phyloP scores from a whole-genome alignment of 53 echinoderm and acorn worm species.

The Arbacia lixula region DNA sequence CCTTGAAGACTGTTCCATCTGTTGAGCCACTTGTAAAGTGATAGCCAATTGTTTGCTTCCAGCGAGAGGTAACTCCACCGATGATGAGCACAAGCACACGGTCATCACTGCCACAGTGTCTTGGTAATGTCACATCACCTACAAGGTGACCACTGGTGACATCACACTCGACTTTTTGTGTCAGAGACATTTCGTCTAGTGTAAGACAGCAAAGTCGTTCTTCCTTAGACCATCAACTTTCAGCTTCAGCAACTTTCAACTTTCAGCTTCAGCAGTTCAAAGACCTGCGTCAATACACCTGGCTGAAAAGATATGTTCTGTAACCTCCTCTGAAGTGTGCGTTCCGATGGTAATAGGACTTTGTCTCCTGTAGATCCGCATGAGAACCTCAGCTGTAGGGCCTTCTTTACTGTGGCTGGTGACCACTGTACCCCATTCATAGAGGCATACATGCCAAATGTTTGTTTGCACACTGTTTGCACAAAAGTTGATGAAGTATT shows the following conservation, averaged over 20 bases:
- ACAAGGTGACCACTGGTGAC: conserved; percentile 42
- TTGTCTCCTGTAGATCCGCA: conserved; percentile 42
- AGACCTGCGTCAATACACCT: conserved; percentile 58
- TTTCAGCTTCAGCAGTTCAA: conserved; percentile 61
- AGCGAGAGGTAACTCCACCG: conserved; percentile 63
- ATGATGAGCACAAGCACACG: conserved; percentile 80
- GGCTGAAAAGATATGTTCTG: conserved; percentile 50
- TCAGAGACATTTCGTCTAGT: conserved; percentile 76
- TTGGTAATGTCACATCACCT: conserved; percentile 68
- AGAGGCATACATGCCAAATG: too few species aligned
- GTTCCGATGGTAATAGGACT: conserved; percentile 45
- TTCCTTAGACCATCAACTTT: conserved; percentile 60
- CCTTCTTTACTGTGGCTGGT: conserved; percentile 39
- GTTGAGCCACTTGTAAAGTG: conserved; percentile 72
- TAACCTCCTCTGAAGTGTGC: conserved; percentile 57
- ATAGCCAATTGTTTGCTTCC: conserved; percentile 80
- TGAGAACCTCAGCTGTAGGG: conserved; percentile 48
- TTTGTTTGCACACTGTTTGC: too few species aligned
- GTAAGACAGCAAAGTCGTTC: conserved; percentile 71
- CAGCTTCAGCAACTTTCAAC: conserved; percentile 57
- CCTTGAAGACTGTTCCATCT: conserved; percentile 56
- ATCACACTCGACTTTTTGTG: conserved; percentile 71
- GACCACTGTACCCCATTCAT: conserved; percentile 51
- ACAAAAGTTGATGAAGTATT: too few species aligned
- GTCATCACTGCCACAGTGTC: conserved; percentile 61